Base-by-base conservation (phyloP, 2,113 vertebrate genomes). In the Athene cunicularia region DNA sequence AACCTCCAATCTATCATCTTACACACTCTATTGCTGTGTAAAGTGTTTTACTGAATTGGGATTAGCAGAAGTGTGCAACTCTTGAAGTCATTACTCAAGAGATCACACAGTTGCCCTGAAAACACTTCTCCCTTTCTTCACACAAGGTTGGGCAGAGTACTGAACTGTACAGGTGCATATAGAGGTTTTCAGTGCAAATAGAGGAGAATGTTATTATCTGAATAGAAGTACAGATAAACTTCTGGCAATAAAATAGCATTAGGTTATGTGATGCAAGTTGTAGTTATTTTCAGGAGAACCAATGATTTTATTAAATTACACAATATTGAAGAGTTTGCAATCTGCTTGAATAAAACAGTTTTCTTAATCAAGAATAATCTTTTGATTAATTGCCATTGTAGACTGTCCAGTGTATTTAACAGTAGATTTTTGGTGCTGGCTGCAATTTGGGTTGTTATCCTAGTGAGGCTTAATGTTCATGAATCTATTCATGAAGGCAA, bases 51-150 rank as follows among this genome's bases (percentile, higher is more conserved):
- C 17, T 86, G 71, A 49, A 32, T 52, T 22, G 71, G 3, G 11
- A 37, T 80, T 21, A 86, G 41, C 21, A 84, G 47, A 30, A 72
- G 4, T 2, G 1, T 0, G 0, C 28, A n/a, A 1, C 16, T 74
- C 16, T 26, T 68, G n/a, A 73, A 88, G 30, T 49, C 3, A 0
- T 41, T 28, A 41, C n/a, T 84, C 12, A 27, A 67, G 49, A 50
- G 11, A 49, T 73, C 9, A 37, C 17, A 41, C 2, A 24, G 1
- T 50, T 80, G 37, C 30, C 28, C 35, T 71, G 73, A 41, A 71
- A 50, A 56, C 23, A 17, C 16, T 41, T 85, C 5, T 56, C 1
- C 8, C 32, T 68, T 67, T 87, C 47, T 87, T 14, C 1, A 1
- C 6, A 3, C 8, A 12, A n/a, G 26, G 4, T 10, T 14, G 19